Base-by-base conservation (phyloP, 1,140 invertebrate genomes). In the Adoxophyes honmai region DNA sequence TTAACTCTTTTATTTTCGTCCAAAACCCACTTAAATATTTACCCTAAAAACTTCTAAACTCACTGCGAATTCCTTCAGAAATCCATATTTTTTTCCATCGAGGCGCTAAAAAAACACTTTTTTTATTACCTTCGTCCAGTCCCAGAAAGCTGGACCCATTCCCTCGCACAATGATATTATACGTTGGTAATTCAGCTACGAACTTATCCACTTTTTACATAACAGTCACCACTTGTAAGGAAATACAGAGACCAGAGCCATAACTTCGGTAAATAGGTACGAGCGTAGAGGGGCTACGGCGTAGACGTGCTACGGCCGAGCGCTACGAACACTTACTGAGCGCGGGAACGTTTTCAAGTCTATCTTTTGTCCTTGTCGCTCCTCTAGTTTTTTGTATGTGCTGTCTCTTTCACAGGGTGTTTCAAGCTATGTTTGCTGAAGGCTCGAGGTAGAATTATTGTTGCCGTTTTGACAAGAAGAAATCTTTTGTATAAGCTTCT, bases 201-300 rank as follows among this genome's bases (percentile, higher is more conserved):
- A 88, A 85, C 67, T 76, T 83, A 81, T 86, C 85, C 82, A 88
- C 84, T 84, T 80, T 85, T 84, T 81, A 87, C 84, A 84, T 84
- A 74, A 79, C 80, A 85, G 73, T 75, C 14, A 61, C 70, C 76
- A 71, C 67, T 55, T 62, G 16, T 34, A 39, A 60, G 60, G 56
- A 66, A 68, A 65, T 60, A 60, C 66, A 57, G 68, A 64, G 75
- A 72, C 68, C 63, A 68, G 61, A 62, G 55, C 61, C 53, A 42
- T 15, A 15, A 37, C 37, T 44, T 35, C 28, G 35, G 15, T 10
- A 52, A 21, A 18, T 35, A 13, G 37, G 44, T 16, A 14, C 33
- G 36, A 16, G 4, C 11, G 21, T 57, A 44, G 39, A 56, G 6
- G 15, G 34, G 52, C 63, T 54, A 54, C 54, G 34, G 54, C 75